A percentile compares a stretch with the other conserved stretches of the same genome.
Evolutionary conservation across 2,888 invertebrate species (phyloP).

Genomic region (Holacanthella duospinosa): DNA sequence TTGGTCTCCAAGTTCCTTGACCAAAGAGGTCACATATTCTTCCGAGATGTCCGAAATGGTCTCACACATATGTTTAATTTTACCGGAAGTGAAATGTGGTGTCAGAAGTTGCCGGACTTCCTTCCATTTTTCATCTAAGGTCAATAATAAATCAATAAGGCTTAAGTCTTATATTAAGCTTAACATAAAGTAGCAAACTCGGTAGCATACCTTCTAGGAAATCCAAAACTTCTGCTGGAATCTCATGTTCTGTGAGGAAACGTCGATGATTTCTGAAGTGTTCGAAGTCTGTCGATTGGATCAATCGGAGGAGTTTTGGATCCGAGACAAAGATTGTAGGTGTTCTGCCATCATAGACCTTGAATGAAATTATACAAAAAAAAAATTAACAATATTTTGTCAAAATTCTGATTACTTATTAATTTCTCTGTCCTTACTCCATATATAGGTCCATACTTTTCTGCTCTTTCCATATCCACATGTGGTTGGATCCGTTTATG

Average conservation of each 20-base stretch:
- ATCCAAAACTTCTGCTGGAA: not conserved
- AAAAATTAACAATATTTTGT: no score
- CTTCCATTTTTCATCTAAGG: not conserved
- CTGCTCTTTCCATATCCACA: conserved; percentile 5
- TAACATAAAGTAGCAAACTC: not conserved
- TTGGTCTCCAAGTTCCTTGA: not conserved
- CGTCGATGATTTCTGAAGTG: not conserved
- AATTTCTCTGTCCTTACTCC: conserved; percentile 6
- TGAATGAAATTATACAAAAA: no score
- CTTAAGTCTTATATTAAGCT: not conserved
- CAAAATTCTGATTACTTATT: not conserved
- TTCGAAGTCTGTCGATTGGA: not conserved
- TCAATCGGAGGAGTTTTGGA: not conserved
- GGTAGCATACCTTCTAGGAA: not conserved
- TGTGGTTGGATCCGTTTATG: not conserved
- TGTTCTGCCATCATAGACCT: not conserved
- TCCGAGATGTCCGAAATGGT: not conserved
- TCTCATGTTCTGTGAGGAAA: not conserved
- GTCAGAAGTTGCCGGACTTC: not conserved
- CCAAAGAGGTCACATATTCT: not conserved
- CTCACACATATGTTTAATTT: not conserved
- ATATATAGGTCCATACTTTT: conserved; percentile 12
- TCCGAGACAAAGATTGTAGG: not conserved
- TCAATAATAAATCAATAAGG: not conserved
- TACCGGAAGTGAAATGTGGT: not conserved